Evolutionary conservation across 2,113 vertebrate species (phyloP), one percentile per base, ranked within the genome.

Genomic region (Mellivora capensis): DNA sequence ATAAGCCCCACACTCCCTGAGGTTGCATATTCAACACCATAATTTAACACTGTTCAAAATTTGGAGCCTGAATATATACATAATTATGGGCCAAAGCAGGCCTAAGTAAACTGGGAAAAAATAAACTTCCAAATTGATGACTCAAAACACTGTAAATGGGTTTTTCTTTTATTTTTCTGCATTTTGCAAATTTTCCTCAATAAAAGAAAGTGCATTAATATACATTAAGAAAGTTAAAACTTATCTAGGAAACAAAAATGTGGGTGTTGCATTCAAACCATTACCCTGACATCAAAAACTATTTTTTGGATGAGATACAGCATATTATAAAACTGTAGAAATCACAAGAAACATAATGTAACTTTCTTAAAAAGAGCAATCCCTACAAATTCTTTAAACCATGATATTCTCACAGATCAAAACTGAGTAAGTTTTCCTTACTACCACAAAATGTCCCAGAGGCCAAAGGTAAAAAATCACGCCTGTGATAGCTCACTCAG

Each of bases 341-440:
- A 96, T 87, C 81, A 89, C 23, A 69, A 59, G 81, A 21, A 62
- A 79, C 31, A 54, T 20, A 88, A 67, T 17, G 49, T 9, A 69
- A 61, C 72, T 77, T 90, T 91, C 82, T 72, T 37, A 18, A 39
- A 72, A 96, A 89, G 9, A 94, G 21, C 54, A 84, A 71, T 79
- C 64, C 34, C 47, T 57, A 90, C 57, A 92, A 93, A 91, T 87
- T 93, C 27, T 97, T 94, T 91, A 95, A 90, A 39, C 14, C 25
- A 88, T 59, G 85, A 25, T 90, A 20, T 49, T 87, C 15, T 80
- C 31, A 20, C 23, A 84, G 31, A 94, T 57, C 39, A 94, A 42
- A 54, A 95, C 71, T 77, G 85, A 93, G 27, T 42, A 39, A 84
- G 27, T 91, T 93, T 94, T 86, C n/a, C 52, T 79, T 39, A 29